These are phyloP conservation scores for Apolygus lucorum DNA, from an alignment of 1,140 invertebrate genomes.

Conservation along the genomic window DNA sequence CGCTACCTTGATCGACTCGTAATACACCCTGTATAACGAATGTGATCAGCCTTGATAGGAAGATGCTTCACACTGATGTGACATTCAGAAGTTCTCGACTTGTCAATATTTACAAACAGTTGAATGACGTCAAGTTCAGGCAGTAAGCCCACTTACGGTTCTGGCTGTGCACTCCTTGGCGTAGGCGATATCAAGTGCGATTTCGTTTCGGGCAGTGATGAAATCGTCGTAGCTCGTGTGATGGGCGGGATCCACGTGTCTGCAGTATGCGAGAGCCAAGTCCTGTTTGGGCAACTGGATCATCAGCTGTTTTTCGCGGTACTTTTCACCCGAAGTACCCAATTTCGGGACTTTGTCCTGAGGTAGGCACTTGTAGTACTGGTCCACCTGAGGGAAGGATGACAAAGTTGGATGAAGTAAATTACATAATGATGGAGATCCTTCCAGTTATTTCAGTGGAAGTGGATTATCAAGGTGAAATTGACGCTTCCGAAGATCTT, in stretches of 20 bases:
- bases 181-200: constrained; percentile 86
- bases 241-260: constrained; percentile 69
- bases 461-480: no score
- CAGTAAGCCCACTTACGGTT: constrained; percentile 42
- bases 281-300: constrained; percentile 91
- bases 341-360: constrained; percentile 66
- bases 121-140: no score
- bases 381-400: constrained; percentile 46
- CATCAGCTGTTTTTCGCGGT: constrained; percentile 72
- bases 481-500: no score
- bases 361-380: constrained; percentile 66
- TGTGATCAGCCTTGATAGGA: no score
- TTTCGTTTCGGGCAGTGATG: constrained; percentile 82
- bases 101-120: no score
- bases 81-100: no score
- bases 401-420: no score
- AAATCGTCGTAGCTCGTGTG: constrained; percentile 78
- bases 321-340: constrained; percentile 65
- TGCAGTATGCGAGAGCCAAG: constrained; percentile 77
- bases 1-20: no score
- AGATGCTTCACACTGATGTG: no score
- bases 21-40: no score
- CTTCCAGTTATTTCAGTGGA: no score
- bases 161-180: constrained; percentile 47
- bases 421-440: no score